These are phyloP conservation scores for Cyprinodon tularosa DNA, from an alignment of 2,113 vertebrate species.

Conservation along the genomic window DNA sequence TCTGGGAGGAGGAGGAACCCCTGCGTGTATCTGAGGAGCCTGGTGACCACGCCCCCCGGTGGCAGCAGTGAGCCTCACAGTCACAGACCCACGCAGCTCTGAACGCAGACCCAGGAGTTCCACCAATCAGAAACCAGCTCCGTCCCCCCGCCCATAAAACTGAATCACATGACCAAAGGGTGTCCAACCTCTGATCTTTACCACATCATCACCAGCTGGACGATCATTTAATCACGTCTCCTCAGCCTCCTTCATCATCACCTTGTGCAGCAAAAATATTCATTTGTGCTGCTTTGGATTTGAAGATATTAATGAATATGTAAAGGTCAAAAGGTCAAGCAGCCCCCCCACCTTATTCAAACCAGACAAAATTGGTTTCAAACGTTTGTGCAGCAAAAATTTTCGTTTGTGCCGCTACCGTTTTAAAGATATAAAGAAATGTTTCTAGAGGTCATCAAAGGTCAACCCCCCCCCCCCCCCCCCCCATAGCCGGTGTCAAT, in stretches of 20 bases:
- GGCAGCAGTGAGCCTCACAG: slow-evolving; percentile 54
- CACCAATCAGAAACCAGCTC: slow-evolving; percentile 26
- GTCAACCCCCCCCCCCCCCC: too few relatives aligned
- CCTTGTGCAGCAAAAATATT: neutral
- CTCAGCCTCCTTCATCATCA: neutral
- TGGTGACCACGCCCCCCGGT: slow-evolving; percentile 72
- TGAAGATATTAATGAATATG: neutral
- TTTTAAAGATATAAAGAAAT: too few relatives aligned
- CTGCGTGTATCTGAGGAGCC: slow-evolving; percentile 81
- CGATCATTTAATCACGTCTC: neutral
- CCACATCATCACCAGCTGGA: neutral
- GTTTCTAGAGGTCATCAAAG: too few relatives aligned
- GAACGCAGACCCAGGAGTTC: slow-evolving; percentile 6
- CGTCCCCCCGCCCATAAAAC: too few relatives aligned
- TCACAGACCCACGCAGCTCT: slow-evolving; percentile 80
- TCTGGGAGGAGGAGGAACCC: slow-evolving; percentile 79
- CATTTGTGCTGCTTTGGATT: neutral
- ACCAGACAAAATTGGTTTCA: too few relatives aligned
- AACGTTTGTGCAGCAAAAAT: too few relatives aligned
- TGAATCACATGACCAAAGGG: neutral
- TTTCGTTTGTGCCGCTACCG: too few relatives aligned
- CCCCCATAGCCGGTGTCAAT: too few relatives aligned
- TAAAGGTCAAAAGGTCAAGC: too few relatives aligned
- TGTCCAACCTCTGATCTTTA: too few relatives aligned
- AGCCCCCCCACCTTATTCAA: too few relatives aligned